A percentile compares a stretch with the other conserved stretches of the same genome.
phyloP scores from a whole-genome alignment of 2,113 vertebrate genomes.

The Morone saxatilis region DNA sequence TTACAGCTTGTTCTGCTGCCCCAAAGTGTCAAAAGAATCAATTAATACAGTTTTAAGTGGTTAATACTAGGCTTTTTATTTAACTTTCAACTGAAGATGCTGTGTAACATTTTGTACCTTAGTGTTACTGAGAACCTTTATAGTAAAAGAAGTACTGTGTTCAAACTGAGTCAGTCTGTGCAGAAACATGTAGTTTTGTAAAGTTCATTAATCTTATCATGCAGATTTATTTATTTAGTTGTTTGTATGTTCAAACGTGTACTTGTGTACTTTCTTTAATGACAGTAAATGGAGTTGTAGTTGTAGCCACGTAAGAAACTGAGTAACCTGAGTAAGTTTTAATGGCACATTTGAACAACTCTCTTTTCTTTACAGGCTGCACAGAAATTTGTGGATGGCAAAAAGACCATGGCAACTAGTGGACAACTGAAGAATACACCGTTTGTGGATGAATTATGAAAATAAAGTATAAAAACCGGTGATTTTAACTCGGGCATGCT shows the following conservation, averaged over 20 bases:
- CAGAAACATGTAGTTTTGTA: too few species aligned
- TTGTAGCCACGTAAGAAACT: neutral
- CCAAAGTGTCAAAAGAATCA: too few species aligned
- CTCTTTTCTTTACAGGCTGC: conserved; percentile 86
- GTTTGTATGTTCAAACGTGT: neutral
- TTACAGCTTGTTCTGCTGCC: too few species aligned
- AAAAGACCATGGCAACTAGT: conserved; percentile 91
- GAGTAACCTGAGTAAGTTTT: neutral
- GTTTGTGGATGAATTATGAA: conserved; percentile 89
- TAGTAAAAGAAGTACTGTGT: too few species aligned
- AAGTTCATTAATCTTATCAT: too few species aligned
- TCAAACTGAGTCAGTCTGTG: too few species aligned
- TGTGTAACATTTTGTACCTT: too few species aligned
- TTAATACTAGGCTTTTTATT: too few species aligned
- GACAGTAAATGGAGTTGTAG: neutral
- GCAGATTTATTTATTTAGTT: neutral
- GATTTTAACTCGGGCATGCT: conserved; percentile 34
- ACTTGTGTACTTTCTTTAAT: too few species aligned
- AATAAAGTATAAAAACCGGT: conserved; percentile 1
- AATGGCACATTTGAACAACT: neutral
- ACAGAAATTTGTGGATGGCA: conserved; percentile 91
- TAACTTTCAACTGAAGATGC: too few species aligned
- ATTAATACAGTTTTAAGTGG: too few species aligned
- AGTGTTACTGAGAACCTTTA: too few species aligned
- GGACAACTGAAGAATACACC: conserved; percentile 90